Base-by-base conservation (phyloP, 2,113 vertebrate genomes). In the Nibea coibor region DNA sequence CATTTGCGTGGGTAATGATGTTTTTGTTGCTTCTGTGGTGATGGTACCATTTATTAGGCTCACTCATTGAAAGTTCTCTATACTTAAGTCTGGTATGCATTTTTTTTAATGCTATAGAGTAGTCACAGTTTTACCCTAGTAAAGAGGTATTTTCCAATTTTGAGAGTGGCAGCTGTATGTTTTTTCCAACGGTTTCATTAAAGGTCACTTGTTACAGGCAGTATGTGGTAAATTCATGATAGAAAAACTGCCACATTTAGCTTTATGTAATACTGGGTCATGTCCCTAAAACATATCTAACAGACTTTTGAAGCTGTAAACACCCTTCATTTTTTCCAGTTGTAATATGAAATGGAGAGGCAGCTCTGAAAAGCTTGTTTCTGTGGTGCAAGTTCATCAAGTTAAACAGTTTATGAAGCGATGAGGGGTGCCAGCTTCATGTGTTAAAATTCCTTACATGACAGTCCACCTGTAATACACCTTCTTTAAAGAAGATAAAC, bases 1-100 rank as follows among this genome's bases (percentile, higher is more conserved):
- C 24, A 89, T 93, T 91, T 91, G 80, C 20, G 69, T 79, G 74
- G 82, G 77, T 88, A 89, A 88, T 87, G 39, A 83, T 88, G 81
- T 85, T 82, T 82, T 69, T 59, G 68, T 88, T 83, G 80, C 75
- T 31, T 87, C 54, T 45, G 54, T 20, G 22, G 26, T 62, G 81
- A 82, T 81, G 81, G 65, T 68, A 59, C 54, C 66, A 63, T 88
- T 80, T 87, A 85, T 90, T 75, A 81, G 68, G 20, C 24, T 1
- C 14, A 26, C 39, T 71, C 69, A 59, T 45, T 67, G 26, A 76
- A 63, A 75, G 80, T 76, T 62, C 63, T 58, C 56, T 78, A 31
- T 76, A 73, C 66, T 83, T 85, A 78, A 64, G 42, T 54, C 76
- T 66, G 65, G 26, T 58, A 42, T 71, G 51, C 24, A 16, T 69